Evolutionary conservation across 2,888 invertebrate genomes (phyloP).

Genomic region (Endomychus coccineus): DNA sequence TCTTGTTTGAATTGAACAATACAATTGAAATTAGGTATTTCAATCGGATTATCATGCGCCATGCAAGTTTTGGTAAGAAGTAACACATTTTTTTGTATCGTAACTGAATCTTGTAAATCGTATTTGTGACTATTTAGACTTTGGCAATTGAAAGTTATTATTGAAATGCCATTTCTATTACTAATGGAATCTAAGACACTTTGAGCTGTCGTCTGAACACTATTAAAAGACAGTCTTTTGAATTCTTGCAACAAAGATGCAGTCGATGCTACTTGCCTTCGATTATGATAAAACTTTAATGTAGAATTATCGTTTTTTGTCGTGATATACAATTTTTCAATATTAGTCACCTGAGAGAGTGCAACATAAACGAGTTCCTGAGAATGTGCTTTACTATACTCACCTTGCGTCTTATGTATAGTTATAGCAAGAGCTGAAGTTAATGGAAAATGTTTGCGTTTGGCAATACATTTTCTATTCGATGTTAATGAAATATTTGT

Average conservation of each 20-base stretch:
- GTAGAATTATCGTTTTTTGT: constrained; percentile 8
- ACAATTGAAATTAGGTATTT: constrained; percentile 28
- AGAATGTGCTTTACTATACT: constrained; percentile 15
- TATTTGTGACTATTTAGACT: constrained; percentile 15
- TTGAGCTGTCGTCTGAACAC: constrained; percentile 9
- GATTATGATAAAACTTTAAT: constrained; percentile 9
- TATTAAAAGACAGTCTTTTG: constrained; percentile 8
- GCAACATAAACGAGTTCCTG: constrained; percentile 8
- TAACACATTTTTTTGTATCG: constrained; percentile 12
- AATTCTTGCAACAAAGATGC: constrained; percentile 14
- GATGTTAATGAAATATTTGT: constrained; percentile 2
- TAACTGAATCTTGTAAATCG: constrained; percentile 12
- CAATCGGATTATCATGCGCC: constrained; percentile 9
- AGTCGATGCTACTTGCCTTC: constrained; percentile 9
- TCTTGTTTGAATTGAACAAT: constrained; percentile 27
- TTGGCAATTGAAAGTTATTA: constrained; percentile 17
- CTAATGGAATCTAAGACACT: constrained; percentile 10
- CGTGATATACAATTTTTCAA: constrained; percentile 5
- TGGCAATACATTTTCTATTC: constrained; percentile 7
- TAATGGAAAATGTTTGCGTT: constrained; percentile 24
- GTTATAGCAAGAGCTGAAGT: constrained; percentile 24
- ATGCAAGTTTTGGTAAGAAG: constrained; percentile 14
- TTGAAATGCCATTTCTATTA: constrained; percentile 11
- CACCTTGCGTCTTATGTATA: constrained; percentile 28
- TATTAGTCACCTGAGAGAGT: constrained; percentile 24